A percentile compares a stretch with the other conserved stretches of the same genome.
These are phyloP conservation scores for Morbakka virulenta DNA, from an alignment of 30 jellyfish, hydroid and myxozoan species.

Conservation along the genomic window DNA sequence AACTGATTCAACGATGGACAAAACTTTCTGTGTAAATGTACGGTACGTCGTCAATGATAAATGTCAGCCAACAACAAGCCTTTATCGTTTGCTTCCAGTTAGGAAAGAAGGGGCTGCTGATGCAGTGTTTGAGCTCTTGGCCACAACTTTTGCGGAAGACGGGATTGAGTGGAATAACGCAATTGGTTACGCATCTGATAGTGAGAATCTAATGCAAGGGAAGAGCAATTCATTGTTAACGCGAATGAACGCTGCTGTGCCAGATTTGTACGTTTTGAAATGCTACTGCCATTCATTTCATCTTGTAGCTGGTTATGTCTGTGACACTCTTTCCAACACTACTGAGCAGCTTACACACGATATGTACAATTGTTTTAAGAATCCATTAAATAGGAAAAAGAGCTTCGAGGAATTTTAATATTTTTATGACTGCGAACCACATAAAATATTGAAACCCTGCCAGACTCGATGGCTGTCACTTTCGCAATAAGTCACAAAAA, in stretches of 20 bases:
- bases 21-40: conserved; percentile 11
- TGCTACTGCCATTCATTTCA: conserved; percentile 14
- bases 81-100: conserved; percentile 29
- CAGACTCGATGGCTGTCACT: conserved; percentile 15
- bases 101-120: conserved; percentile 26
- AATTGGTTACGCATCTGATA: conserved; percentile 51
- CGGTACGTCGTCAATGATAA: background rate
- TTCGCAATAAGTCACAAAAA: conserved; percentile 9
- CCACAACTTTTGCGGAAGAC: background rate
- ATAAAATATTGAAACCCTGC: conserved; percentile 30
- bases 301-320: conserved; percentile 4
- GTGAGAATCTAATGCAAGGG: conserved; percentile 2
- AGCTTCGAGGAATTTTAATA: conserved; percentile 13
- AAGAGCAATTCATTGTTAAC: background rate
- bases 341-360: conserved; percentile 24
- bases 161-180: conserved; percentile 18
- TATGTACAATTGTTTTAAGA: conserved; percentile 5
- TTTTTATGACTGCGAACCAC: conserved; percentile 1
- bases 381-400: conserved; percentile 18
- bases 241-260: background rate
- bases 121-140: conserved; percentile 8
- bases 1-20: conserved; percentile 28
- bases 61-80: background rate
- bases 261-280: background rate
- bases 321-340: conserved; percentile 15